These are phyloP conservation scores for Chamaedrilus cognettii DNA, from an alignment of 2,888 invertebrate species.

Conservation along the genomic window DNA sequence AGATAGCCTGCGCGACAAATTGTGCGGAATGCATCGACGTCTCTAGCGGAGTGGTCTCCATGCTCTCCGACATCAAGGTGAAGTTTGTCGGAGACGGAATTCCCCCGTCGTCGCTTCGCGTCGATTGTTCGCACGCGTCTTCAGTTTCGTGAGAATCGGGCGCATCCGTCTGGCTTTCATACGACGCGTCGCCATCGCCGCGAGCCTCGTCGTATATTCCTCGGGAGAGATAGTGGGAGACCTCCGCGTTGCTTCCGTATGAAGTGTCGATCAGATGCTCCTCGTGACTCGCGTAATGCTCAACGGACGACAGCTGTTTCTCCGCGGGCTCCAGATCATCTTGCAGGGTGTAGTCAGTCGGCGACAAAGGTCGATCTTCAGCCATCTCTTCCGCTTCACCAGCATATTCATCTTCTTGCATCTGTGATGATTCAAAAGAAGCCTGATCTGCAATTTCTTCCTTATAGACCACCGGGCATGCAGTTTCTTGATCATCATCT, in stretches of 20 bases:
- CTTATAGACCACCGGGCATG: no score
- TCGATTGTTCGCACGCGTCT: no score
- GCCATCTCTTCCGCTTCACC: neutral
- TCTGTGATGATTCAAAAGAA: no score
- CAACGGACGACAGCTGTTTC: neutral
- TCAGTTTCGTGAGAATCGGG: no score
- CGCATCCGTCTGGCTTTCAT: neutral
- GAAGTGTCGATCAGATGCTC: no score
- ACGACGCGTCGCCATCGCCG: no score
- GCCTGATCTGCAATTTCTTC: neutral
- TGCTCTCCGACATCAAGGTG: conserved; percentile 43
- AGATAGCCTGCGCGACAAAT: neutral
- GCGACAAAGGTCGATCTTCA: conserved; percentile 42
- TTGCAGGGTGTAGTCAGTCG: conserved; percentile 47
- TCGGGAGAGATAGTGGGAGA: no score
- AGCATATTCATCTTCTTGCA: neutral
- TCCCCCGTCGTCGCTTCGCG: neutral
- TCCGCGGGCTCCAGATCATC: neutral
- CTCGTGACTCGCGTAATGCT: no score
- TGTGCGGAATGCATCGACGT: neutral
- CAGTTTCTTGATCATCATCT: no score
- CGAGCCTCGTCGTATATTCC: no score
- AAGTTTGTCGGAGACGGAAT: conserved; percentile 54
- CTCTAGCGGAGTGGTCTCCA: neutral
- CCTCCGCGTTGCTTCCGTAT: no score